phyloP scores from a whole-genome alignment of 2,888 invertebrate species.

The Dusona sp. region DNA sequence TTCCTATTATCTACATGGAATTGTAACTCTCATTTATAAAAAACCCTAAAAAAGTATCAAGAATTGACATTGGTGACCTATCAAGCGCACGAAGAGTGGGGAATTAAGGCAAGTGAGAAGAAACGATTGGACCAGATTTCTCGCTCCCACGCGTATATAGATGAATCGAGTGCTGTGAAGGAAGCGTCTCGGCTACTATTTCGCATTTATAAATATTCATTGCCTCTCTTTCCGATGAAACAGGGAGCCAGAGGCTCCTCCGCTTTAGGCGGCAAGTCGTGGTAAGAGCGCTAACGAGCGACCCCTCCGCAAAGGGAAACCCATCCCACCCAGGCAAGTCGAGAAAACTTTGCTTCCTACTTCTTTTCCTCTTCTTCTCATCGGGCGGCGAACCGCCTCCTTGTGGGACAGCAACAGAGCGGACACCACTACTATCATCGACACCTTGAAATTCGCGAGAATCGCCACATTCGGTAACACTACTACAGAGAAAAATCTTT shows the following conservation, averaged over 20 bases:
- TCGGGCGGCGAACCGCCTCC: slow-evolving; percentile 46
- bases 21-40: not conserved
- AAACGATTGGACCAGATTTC: slow-evolving; percentile 20
- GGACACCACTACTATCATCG: slow-evolving; percentile 61
- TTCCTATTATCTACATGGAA: not conserved
- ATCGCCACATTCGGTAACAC: slow-evolving; percentile 33
- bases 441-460: slow-evolving; percentile 45
- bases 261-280: slow-evolving; percentile 84
- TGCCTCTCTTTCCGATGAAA: slow-evolving; percentile 80
- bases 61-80: slow-evolving; percentile 38
- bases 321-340: slow-evolving; percentile 42
- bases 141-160: slow-evolving; percentile 10
- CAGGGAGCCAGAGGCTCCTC: slow-evolving; percentile 77
- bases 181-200: slow-evolving; percentile 76
- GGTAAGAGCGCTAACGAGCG: slow-evolving; percentile 85
- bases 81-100: slow-evolving; percentile 28
- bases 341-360: slow-evolving; percentile 55
- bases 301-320: slow-evolving; percentile 75
- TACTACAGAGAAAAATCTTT: slow-evolving; percentile 45
- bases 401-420: slow-evolving; percentile 6
- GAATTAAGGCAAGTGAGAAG: slow-evolving; percentile 48
- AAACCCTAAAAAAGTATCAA: not conserved
- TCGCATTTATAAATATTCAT: slow-evolving; percentile 84
- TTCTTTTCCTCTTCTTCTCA: slow-evolving; percentile 52
- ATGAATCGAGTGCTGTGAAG: slow-evolving; percentile 44